A percentile compares a stretch with the other conserved stretches of the same genome.
Evolutionary conservation across 2,113 vertebrate genomes (phyloP).

Genomic region (Spermophilus dauricus): DNA sequence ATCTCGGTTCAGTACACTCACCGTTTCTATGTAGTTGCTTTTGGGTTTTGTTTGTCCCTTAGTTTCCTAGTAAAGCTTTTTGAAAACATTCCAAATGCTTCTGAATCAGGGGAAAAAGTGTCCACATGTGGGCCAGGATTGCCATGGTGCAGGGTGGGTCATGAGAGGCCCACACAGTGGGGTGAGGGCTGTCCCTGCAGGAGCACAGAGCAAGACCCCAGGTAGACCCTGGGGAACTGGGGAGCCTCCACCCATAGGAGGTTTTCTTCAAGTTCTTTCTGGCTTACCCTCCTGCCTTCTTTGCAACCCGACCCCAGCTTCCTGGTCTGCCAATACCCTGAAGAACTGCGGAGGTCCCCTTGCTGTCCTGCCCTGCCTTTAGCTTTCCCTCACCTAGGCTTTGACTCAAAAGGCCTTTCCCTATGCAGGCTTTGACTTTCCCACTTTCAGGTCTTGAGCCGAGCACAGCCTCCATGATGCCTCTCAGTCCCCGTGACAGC

Average conservation of each 20-base stretch:
- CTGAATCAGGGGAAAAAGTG: neutral
- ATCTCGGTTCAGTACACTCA: neutral
- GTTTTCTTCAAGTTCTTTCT: neutral
- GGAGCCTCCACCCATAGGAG: fast-evolving
- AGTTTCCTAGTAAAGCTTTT: slow-evolving; percentile 66
- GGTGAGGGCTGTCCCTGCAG: neutral
- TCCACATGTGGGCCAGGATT: neutral
- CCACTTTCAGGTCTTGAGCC: neutral
- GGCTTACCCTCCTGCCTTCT: neutral
- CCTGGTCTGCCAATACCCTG: fast-evolving
- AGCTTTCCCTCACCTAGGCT: neutral
- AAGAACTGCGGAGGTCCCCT: fast-evolving
- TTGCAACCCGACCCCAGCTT: neutral
- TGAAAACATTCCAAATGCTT: slow-evolving; percentile 49
- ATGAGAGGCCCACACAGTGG: neutral
- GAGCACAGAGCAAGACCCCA: neutral
- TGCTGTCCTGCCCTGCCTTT: neutral
- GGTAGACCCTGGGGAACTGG: neutral
- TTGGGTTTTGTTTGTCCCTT: slow-evolving; percentile 48
- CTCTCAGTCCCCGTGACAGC: neutral
- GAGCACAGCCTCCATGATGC: neutral
- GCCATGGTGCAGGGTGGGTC: neutral
- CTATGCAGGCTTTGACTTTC: neutral
- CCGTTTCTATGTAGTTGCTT: slow-evolving; percentile 4
- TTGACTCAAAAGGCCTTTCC: neutral